These are phyloP conservation scores for Drosophila pseudotakahashii DNA, from an alignment of 2,888 invertebrate species.

Conservation along the genomic window DNA sequence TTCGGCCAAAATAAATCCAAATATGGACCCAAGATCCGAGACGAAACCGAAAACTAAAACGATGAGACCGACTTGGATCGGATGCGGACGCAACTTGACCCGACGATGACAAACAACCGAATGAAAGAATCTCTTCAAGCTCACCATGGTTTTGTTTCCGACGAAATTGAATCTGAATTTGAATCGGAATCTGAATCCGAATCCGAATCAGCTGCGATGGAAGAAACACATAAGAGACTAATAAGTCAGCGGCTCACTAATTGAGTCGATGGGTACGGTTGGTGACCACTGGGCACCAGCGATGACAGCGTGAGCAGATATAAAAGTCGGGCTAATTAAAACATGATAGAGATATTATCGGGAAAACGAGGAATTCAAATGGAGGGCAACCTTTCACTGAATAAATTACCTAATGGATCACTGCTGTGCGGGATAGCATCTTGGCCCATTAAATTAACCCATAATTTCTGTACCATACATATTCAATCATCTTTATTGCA, in stretches of 20 bases:
- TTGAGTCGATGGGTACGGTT: constrained; percentile 42
- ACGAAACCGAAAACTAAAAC: constrained; percentile 11
- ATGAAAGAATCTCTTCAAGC: constrained; percentile 67
- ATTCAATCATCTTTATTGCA: background rate
- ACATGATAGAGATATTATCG: constrained; percentile 10
- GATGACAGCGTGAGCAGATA: constrained; percentile 33
- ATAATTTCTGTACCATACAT: background rate
- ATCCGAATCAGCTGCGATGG: constrained; percentile 11
- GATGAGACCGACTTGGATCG: constrained; percentile 14
- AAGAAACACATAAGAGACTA: constrained; percentile 34
- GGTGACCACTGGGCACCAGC: constrained; percentile 1
- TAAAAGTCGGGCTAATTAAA: constrained; percentile 27
- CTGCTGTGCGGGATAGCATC: background rate
- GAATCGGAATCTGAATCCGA: constrained; percentile 15
- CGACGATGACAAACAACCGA: constrained; percentile 57
- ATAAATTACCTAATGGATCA: constrained; percentile 1
- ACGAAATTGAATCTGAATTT: constrained; percentile 20
- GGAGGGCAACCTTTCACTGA: constrained; percentile 22
- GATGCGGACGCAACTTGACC: constrained; percentile 52
- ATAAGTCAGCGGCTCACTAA: constrained; percentile 55
- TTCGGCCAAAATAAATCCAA: constrained; percentile 21
- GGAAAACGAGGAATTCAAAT: constrained; percentile 8
- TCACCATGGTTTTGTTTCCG: constrained; percentile 60
- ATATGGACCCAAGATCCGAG: constrained; percentile 13
- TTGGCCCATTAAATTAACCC: background rate